Conservation (phyloP, 2,113 vertebrate genomes). For the Oryzias celebensis region DNA sequence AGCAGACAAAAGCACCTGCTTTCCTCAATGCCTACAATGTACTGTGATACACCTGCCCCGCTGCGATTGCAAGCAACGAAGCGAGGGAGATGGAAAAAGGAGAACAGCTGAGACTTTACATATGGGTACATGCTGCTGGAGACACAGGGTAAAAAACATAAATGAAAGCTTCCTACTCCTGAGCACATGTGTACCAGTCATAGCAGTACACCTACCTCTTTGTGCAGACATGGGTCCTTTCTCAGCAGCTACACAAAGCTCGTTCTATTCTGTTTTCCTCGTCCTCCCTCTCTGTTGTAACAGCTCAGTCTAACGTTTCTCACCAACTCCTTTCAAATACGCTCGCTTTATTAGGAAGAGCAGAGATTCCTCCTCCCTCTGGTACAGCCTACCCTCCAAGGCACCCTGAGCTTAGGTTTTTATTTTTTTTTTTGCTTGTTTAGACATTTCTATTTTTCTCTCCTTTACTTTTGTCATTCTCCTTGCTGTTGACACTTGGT, state of each 20-base stretch:
- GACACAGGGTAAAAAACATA: not conserved
- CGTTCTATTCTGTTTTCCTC: slow-evolving; percentile 61
- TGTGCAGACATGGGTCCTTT: slow-evolving; percentile 71
- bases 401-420: slow-evolving; percentile 7
- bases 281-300: slow-evolving; percentile 42
- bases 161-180: slow-evolving; percentile 25
- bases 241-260: slow-evolving; percentile 68
- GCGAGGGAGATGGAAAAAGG: slow-evolving; percentile 24
- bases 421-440: slow-evolving; percentile 19
- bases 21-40: not conserved
- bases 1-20: slow-evolving; percentile 9
- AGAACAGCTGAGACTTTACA: slow-evolving; percentile 31
- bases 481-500: slow-evolving; percentile 3
- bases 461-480: slow-evolving; percentile 33
- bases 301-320: slow-evolving; percentile 46
- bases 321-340: slow-evolving; percentile 61
- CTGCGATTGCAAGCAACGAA: slow-evolving; percentile 14
- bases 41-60: slow-evolving; percentile 46
- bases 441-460: slow-evolving; percentile 9
- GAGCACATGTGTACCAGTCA: slow-evolving; percentile 34
- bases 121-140: slow-evolving; percentile 18
- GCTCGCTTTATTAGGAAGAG: slow-evolving; percentile 67
- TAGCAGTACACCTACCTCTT: slow-evolving; percentile 74
- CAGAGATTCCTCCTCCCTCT: slow-evolving; percentile 55
- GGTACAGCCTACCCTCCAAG: slow-evolving; percentile 51